These are phyloP conservation scores for Dreissena rostriformis DNA, from an alignment of 1,140 invertebrate genomes.

Conservation along the genomic window DNA sequence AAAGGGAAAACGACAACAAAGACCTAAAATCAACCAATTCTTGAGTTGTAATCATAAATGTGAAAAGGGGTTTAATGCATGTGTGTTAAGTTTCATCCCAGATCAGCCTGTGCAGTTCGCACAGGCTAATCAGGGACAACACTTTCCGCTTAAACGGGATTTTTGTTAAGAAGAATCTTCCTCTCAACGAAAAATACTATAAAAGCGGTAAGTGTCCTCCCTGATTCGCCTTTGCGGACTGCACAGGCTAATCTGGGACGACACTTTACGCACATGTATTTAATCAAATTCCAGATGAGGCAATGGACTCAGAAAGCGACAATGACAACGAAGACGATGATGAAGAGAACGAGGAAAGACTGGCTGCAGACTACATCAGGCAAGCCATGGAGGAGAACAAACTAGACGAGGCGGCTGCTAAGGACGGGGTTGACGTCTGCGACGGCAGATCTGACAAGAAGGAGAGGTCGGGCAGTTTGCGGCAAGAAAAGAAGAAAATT, in stretches of 20 bases:
- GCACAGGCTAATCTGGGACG: no score
- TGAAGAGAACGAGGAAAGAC: conserved; percentile 44
- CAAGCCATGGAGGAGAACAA: conserved; percentile 73
- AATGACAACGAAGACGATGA: conserved; percentile 68
- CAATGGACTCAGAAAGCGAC: conserved; percentile 65
- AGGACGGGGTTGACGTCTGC: conserved; percentile 52
- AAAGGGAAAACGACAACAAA: conserved; percentile 72
- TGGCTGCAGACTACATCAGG: conserved; percentile 59
- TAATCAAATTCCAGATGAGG: not conserved
- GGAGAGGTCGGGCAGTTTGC: not conserved
- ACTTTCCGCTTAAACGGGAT: no score
- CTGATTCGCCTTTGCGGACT: no score
- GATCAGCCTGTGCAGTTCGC: no score
- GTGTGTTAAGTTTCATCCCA: no score
- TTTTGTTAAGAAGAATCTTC: no score
- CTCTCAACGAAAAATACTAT: no score
- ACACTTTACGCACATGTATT: not conserved
- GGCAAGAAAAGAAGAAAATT: not conserved
- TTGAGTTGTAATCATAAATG: no score
- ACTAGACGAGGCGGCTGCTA: conserved; percentile 72
- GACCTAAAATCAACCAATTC: no score
- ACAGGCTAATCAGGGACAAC: no score
- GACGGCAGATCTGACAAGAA: not conserved
- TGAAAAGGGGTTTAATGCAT: no score
- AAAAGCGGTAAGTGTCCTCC: no score